Evolutionary conservation across 2,113 vertebrate species (phyloP), one percentile per base, ranked within the genome.

Genomic region (Triplophysa rosa): DNA sequence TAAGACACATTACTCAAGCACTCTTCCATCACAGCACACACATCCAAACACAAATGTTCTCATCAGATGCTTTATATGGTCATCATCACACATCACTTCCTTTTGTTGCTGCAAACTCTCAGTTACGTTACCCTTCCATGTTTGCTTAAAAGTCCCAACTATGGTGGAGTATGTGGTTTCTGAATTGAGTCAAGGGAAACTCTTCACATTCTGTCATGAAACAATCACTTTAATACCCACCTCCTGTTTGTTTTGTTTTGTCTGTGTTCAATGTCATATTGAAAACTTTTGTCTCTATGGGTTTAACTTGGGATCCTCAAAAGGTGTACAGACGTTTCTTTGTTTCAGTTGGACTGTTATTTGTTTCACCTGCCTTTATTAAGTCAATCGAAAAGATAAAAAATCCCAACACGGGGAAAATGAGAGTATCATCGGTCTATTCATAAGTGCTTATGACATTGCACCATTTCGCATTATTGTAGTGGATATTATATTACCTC

Each of bases 371-470:
- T 11, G n/a, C 8, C 11, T 47, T 16, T 47, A n/a, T 52, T 45
- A 12, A 12, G 8, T 58, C 23, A 70, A 59, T 58, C 61, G 10
- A 66, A 62, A 9, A 17, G 54, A 69, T 0, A 10, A 40, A 72
- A n/a, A 40, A 72, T 40, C 69, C 33, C 49, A 56, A 52, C 4
- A 37, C 12, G 10, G 29, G 77, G 14, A 63, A 24, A 13, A 24
- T 52, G 8, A 62, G 21, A 65, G 24, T 47, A 66, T 16, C 7
- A 42, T 61, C 76, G 54, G 37, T 74, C 70, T 72, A n/a, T 49
- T 80, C 77, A 67, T 72, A 54, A 79, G 70, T 23, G 65, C 29
- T 77, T 26, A 23, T 70, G 61, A 65, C 71, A 83, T 64, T 77
- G 66, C 40, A 61, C 19, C 79, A 64, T 45, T 59, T 26, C 52